Base-by-base conservation (phyloP, 2,797 vertebrate species). In the Siniperca scherzeri region DNA sequence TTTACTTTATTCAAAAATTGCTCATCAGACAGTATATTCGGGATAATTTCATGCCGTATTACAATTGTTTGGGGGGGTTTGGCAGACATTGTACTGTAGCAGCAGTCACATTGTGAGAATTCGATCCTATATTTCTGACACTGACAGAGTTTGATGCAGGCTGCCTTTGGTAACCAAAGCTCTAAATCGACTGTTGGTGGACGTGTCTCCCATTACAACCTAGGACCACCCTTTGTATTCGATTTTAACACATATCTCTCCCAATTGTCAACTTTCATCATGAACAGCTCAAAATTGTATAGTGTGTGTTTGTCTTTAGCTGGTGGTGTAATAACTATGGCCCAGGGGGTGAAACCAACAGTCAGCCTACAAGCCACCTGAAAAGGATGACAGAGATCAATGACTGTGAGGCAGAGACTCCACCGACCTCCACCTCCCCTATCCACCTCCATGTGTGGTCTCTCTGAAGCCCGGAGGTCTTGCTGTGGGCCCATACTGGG, bases 371-470 rank as follows among this genome's bases (percentile, higher is more conserved):
- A 30, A 42, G 17, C 48, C 33, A 50, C 38, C 72, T 59, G 52
- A 42, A 66, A 81, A 72, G 46, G 68, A 86, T 65, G 76, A 81
- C 76, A 87, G 60, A 85, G 78, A 83, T 84, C 73, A 87, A 69
- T 68, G 77, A 78, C 69, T 81, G 56, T 44, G 75, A 74, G 50
- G 36, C 60, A 73, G 30, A 50, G 50, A 70, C 61, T 67, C 40
- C n/a, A 14, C 25, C 40, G 17, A 60, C 70, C 72, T 68, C 60
- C 50, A 16, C 40, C 74, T 64, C 53, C 83, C 16, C 52, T 57
- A 17, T n/a, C 80, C 38, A 16, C 77, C 87, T 89, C 82, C 77
- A 33, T 77, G 93, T 92, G 93, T 89, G 93, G 93, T 92, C 91
- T 74, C 60, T 82, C 53, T 85, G 65, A 38, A 85, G 78, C 77